Percentiles rank a stretch among this genome's conserved stretches.
phyloP scores from a whole-genome alignment of 2,888 invertebrate genomes.

The Drosophila paucipuncta region DNA sequence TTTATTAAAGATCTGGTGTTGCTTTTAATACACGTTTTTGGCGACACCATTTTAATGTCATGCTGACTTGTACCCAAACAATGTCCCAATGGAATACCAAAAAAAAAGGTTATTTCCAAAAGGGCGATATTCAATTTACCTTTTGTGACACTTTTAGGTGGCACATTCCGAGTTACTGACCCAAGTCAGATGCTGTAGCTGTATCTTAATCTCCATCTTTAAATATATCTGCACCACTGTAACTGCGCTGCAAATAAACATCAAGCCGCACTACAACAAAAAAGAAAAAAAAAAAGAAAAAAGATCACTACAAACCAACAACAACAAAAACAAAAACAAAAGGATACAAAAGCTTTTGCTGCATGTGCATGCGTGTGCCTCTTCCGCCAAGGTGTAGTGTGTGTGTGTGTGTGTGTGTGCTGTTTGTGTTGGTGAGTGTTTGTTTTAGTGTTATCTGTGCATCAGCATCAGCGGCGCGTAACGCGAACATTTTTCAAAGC shows the following conservation, averaged over 20 bases:
- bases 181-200: conserved; percentile 21
- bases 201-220: not conserved
- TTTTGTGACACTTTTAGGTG: conserved; percentile 40
- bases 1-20: conserved; percentile 15
- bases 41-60: conserved; percentile 35
- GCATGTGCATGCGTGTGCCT: conserved; percentile 47
- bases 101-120: conserved; percentile 41
- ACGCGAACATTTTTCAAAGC: conserved; percentile 62
- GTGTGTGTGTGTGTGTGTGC: conserved; percentile 14
- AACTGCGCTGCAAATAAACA: conserved; percentile 6
- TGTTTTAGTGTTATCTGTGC: conserved; percentile 70
- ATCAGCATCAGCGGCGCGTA: conserved; percentile 73
- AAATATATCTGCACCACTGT: conserved; percentile 36
- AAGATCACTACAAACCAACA: conserved; percentile 25
- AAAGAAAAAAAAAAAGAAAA: not conserved
- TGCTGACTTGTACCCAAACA: conserved; percentile 17
- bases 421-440: conserved; percentile 7
- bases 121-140: conserved; percentile 56
- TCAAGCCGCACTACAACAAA: not conserved
- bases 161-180: conserved; percentile 20
- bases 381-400: conserved; percentile 20
- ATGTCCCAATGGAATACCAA: conserved; percentile 30
- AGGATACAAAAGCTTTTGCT: conserved; percentile 35
- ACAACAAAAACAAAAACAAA: conserved; percentile 7
- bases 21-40: conserved; percentile 18